phyloP scores from a whole-genome alignment of 2,113 vertebrate genomes.

The Accipiter cooperii region DNA sequence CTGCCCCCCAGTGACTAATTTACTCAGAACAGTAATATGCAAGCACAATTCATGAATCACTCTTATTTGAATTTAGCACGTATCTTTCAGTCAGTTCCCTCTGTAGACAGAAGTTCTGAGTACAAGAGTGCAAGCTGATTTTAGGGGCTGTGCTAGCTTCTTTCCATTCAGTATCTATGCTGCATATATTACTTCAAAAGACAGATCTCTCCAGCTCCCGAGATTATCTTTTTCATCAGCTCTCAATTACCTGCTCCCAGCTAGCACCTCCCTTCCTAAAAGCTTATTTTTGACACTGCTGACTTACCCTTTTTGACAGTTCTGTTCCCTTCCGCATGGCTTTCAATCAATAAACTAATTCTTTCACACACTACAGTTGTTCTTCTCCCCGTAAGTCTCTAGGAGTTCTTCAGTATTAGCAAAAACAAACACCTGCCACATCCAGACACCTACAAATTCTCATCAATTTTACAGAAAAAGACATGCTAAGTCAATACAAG shows the following conservation, averaged over 20 bases:
- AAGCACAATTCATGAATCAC: neutral
- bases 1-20: conserved; percentile 11
- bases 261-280: neutral
- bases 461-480: neutral
- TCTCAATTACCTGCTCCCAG: neutral
- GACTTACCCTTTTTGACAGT: neutral
- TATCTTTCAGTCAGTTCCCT: neutral
- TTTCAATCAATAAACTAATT: neutral
- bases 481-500: neutral
- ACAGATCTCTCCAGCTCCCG: neutral
- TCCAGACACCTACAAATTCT: neutral
- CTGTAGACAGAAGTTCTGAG: neutral
- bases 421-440: neutral
- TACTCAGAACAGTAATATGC: neutral
- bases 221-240: neutral
- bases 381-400: neutral
- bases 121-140: neutral
- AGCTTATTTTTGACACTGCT: neutral
- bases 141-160: neutral
- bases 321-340: neutral
- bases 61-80: neutral
- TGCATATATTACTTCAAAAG: neutral
- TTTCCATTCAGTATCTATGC: neutral
- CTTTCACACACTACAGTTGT: neutral
- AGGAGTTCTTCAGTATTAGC: neutral